phyloP scores from a whole-genome alignment of 2,888 invertebrate genomes.

The Mechanitis mazaeus region DNA sequence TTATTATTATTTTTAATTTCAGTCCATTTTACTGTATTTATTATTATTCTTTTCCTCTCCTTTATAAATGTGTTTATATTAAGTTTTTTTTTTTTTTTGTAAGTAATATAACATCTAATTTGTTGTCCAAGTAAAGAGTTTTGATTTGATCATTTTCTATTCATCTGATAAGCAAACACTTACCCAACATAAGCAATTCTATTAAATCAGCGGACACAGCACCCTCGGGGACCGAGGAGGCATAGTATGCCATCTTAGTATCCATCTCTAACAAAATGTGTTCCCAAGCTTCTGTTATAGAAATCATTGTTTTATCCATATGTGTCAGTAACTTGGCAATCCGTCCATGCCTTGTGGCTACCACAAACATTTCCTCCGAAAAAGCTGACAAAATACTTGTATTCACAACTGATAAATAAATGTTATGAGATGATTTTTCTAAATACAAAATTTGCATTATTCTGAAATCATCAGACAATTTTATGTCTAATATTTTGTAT shows the following conservation, averaged over 20 bases:
- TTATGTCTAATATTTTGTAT: slow-evolving; percentile 79
- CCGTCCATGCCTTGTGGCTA: slow-evolving; percentile 85
- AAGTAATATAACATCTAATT: no score
- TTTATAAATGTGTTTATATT: no score
- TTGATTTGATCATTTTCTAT: neutral
- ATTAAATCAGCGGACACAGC: slow-evolving; percentile 93
- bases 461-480: slow-evolving; percentile 83
- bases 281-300: slow-evolving; percentile 95
- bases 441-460: slow-evolving; percentile 80
- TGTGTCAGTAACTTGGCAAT: slow-evolving; percentile 82
- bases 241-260: slow-evolving; percentile 92
- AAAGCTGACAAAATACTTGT: slow-evolving; percentile 80
- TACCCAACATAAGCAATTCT: slow-evolving; percentile 90
- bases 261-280: slow-evolving; percentile 96
- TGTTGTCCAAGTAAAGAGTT: neutral
- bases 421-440: slow-evolving; percentile 65
- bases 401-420: slow-evolving; percentile 71
- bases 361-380: slow-evolving; percentile 81
- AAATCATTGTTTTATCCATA: slow-evolving; percentile 85
- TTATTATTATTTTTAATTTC: no score
- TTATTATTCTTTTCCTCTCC: no score
- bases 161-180: slow-evolving; percentile 20
- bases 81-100: no score
- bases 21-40: no score
- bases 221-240: slow-evolving; percentile 85